Percentiles rank a stretch among this genome's conserved stretches.
Evolutionary conservation across 2,113 vertebrate species (phyloP).

Genomic region (Prunella fulvescens): DNA sequence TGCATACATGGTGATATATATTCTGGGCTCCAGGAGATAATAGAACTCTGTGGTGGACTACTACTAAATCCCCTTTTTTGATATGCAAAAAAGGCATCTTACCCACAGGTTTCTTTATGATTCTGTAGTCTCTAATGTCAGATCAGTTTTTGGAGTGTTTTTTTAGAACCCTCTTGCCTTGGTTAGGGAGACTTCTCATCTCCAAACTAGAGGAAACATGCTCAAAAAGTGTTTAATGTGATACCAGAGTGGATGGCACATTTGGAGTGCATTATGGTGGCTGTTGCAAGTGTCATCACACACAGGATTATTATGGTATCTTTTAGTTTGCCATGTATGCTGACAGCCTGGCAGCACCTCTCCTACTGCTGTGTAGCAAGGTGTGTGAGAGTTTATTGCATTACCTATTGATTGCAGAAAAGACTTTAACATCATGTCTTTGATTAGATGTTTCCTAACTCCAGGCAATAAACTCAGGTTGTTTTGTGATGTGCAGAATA

Average conservation of each 20-base stretch:
- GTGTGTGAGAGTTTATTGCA: neutral
- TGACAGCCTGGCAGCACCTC: neutral
- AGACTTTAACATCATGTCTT: neutral
- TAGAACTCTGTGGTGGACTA: neutral
- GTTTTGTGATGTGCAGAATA: neutral
- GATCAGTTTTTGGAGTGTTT: fast-evolving
- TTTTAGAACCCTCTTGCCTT: neutral
- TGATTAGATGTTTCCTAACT: neutral
- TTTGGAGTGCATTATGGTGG: neutral
- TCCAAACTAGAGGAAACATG: neutral
- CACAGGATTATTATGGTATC: neutral
- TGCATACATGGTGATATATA: neutral
- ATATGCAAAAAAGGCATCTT: neutral
- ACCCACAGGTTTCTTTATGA: neutral
- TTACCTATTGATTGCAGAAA: neutral
- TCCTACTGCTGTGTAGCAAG: neutral
- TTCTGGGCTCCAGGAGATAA: neutral
- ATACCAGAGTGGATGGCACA: neutral
- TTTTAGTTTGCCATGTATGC: fast-evolving
- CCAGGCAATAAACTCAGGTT: neutral
- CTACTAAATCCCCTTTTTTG: neutral
- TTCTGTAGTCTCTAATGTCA: neutral
- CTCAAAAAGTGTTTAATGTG: neutral
- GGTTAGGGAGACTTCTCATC: neutral
- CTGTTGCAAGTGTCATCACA: neutral